Base-by-base conservation (phyloP, 2,888 invertebrate species). In the Drosophila incognita region DNA sequence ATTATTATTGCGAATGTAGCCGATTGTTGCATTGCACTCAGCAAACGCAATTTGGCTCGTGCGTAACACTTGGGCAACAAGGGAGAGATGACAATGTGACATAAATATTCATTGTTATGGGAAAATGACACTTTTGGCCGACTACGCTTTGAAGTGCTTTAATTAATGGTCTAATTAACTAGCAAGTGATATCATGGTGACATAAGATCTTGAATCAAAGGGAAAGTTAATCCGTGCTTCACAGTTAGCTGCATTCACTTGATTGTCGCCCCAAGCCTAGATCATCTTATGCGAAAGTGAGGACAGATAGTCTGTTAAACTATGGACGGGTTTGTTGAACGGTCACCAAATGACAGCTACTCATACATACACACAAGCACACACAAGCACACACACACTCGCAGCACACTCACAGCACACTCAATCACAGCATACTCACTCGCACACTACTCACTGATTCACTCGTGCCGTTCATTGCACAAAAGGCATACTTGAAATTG, bases 161-260 rank as follows among this genome's bases (percentile, higher is more conserved):
- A 72, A 87, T 87, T 83, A 78, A 70, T 63, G 64, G 69, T 59
- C 73, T 84, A 87, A 83, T 89, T 87, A 80, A 70, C 49, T 31
- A 35, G 29, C 48, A 57, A 59, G 35, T 60, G 21, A 48, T 21
- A 56, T 31, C 31, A 18, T 18, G 31, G n/a, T 71, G 56, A 70
- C 51, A 70, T 66, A 78, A 58, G 49, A 53, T 40, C 18, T 13
- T 0, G 36, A 21, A 46, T 56, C 52, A 68, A 67, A 36, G 71
- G 40, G 80, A 72, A 79, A 78, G 77, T 61, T 58, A n/a, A 40
- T 31, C 42, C n/a, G 13, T 8, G 48, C 27, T 38, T 13, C 27
- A 53, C 52, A 53, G 51, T 53, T 31, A 57, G 29, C 57, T 61
- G 52, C 5, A 24, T 33, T 49, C 18, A 29, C 21, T 40, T 46